Evolutionary conservation across 2,113 vertebrate genomes (phyloP).

Genomic region (Peromyscus californicus): DNA sequence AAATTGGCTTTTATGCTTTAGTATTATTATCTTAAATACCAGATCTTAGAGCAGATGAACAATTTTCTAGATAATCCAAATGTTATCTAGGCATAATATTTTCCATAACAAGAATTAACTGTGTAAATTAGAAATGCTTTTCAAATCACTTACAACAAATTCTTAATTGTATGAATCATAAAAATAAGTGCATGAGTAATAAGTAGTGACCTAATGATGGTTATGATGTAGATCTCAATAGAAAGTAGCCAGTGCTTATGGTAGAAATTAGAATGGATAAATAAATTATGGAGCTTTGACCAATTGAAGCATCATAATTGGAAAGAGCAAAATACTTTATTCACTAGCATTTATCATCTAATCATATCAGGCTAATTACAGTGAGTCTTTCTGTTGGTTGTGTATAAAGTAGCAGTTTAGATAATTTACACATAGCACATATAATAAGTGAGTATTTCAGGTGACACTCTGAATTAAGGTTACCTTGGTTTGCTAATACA

Average conservation of each 20-base stretch:
- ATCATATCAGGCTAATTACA: background rate
- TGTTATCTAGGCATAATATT: background rate
- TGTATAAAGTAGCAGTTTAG: background rate
- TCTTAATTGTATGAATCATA: background rate
- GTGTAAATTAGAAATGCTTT: background rate
- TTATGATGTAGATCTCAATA: background rate
- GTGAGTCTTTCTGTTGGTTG: background rate
- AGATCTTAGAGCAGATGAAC: background rate
- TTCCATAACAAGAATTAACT: background rate
- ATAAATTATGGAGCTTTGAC: background rate
- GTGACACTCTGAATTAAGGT: background rate
- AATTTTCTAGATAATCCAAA: background rate
- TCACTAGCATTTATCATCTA: background rate
- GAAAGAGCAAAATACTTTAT: background rate
- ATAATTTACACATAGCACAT: background rate
- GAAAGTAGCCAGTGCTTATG: background rate
- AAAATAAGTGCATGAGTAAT: background rate
- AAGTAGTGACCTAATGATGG: background rate
- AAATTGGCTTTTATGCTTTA: background rate
- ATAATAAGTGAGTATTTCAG: background rate
- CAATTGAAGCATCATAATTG: background rate
- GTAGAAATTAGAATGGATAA: background rate
- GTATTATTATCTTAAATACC: background rate
- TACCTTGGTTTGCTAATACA: background rate
- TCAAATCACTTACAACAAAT: background rate